Conservation (phyloP, 2,113 vertebrate species). For the Grammomys surdaster region DNA sequence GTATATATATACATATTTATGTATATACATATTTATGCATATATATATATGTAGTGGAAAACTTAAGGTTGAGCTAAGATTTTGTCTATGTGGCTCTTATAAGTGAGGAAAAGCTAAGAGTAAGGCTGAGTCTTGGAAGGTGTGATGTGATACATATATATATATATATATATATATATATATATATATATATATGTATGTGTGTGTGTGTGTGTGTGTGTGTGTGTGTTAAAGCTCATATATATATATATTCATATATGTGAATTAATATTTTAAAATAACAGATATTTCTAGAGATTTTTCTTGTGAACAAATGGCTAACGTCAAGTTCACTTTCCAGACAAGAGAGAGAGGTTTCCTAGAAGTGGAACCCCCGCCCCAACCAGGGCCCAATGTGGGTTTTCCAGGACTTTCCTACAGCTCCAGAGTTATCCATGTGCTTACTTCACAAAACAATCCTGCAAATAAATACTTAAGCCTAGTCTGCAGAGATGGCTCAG, state of each 20-base stretch:
- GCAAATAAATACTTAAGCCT: constrained; percentile 52
- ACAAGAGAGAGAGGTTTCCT: constrained; percentile 73
- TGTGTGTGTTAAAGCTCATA: too few species aligned
- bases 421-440: constrained; percentile 59
- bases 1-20: too few species aligned
- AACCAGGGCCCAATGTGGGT: constrained; percentile 1
- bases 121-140: not conserved
- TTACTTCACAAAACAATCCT: constrained; percentile 48
- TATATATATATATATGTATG: too few species aligned
- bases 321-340: constrained; percentile 72
- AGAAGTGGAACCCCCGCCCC: constrained; percentile 62
- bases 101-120: not conserved
- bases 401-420: constrained; percentile 36
- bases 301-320: constrained; percentile 74
- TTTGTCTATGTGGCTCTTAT: not conserved
- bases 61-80: constrained; percentile 29
- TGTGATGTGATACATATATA: not conserved
- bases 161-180: too few species aligned
- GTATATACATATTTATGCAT: too few species aligned
- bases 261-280: constrained; percentile 55
- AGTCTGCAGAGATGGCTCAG: not conserved
- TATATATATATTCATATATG: too few species aligned
- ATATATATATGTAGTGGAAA: not conserved
- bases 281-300: constrained; percentile 67
- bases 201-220: too few species aligned